Base-by-base conservation (phyloP, 2,113 vertebrate species). In the Lampris megalopsis region DNA sequence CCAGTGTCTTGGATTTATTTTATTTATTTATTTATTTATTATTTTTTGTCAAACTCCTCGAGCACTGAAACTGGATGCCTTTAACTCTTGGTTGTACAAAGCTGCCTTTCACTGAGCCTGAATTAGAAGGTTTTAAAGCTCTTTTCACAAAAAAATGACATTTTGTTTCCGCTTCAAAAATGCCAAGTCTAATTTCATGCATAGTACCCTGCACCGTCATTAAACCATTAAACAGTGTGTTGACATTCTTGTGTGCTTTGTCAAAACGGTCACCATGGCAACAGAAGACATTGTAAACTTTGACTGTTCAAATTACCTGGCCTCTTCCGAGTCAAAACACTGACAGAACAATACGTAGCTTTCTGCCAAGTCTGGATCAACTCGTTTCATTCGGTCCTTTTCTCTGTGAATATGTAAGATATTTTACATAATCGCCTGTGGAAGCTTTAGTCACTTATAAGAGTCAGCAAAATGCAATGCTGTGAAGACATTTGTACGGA, bases 381-480 rank as follows among this genome's bases (percentile, higher is more conserved):
- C 49, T 10, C 9, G 47, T 61, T 71, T 64, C 53, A 56, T 38
- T 84, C 43, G 5, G 11, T n/a, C 11, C n/a, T 11, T n/a, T 13
- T 3, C 5, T 3, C n/a, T 54, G 1, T 54, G 52, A 54, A 1
- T 5, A 1, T 5, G 1, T 54, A 1, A n/a, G 2, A 35, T 73
- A 57, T 73, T 79, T 60, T 24, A 52, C 65, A 72, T 9, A 41
- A 58, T 69, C 67, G 43, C 45, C 36, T 35, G 41, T 61, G 45
- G 61, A 70, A 64, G 75, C 58, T 75, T 68, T 71, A 75, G 42
- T 79, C 86, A 67, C 59, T 69, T 86, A 76, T 84, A 10, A 10
- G 4, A 9, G 49, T 9, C 81, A 86, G 83, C 77, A 83, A 79
- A 88, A 67, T 73, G 67, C 66, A 70, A 74, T 77, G 72, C 75